Percentiles rank a stretch among this genome's conserved stretches.
phyloP scores from a whole-genome alignment of 1,140 invertebrate genomes.

The Drosophila kepulauana region DNA sequence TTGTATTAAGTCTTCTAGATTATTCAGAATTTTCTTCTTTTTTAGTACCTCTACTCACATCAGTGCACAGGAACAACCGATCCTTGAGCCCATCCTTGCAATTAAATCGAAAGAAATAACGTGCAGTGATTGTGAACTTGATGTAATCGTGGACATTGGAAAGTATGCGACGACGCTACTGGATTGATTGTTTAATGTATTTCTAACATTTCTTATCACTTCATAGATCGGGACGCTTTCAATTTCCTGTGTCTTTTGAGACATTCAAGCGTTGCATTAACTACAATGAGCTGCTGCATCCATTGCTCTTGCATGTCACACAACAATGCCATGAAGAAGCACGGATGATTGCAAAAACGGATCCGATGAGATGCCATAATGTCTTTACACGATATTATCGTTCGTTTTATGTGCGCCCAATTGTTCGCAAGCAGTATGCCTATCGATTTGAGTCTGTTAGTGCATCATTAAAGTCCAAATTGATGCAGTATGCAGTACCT shows the following conservation, averaged over 20 bases:
- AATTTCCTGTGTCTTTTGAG: constrained; percentile 42
- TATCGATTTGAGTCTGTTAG: constrained; percentile 31
- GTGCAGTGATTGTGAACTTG: background rate
- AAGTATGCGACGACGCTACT: constrained; percentile 9
- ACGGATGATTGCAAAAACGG: background rate
- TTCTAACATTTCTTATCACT: background rate
- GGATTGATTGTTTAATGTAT: background rate
- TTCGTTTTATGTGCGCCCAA: constrained; percentile 43
- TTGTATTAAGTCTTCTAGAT: background rate
- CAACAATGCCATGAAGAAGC: background rate
- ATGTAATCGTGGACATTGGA: constrained; percentile 13
- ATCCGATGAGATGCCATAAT: constrained; percentile 15
- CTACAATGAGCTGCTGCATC: constrained; percentile 28
- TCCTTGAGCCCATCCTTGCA: background rate
- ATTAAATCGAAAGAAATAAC: background rate
- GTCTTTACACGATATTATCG: constrained; percentile 36
- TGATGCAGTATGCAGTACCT: constrained; percentile 1
- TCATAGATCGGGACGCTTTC: constrained; percentile 24
- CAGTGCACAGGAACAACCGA: background rate
- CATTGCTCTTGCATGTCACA: constrained; percentile 8
- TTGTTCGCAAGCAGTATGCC: background rate
- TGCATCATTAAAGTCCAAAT: background rate
- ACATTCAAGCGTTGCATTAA: constrained; percentile 43
- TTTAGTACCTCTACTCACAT: background rate
- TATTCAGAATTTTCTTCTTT: background rate